Percentiles rank a stretch among this genome's conserved stretches.
These are phyloP conservation scores for Hylaea fasciaria DNA, from an alignment of 2,888 invertebrate genomes.

Conservation along the genomic window DNA sequence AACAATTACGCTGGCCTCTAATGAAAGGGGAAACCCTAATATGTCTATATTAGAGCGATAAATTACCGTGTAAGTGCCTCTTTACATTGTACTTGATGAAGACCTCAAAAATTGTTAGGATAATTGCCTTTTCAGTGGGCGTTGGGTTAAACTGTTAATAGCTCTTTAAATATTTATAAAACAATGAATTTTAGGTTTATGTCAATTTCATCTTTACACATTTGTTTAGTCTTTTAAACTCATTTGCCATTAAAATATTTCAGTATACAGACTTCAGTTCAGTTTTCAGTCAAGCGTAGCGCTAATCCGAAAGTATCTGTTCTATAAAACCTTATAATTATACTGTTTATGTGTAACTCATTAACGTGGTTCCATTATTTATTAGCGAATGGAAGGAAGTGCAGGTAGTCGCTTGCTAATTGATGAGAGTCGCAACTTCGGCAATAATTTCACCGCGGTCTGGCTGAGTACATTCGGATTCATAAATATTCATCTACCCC, in stretches of 20 bases:
- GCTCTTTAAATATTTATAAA: neutral
- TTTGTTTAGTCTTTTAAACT: too few species aligned
- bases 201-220: too few species aligned
- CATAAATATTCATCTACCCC: conserved; percentile 45
- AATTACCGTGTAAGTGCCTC: conserved; percentile 30
- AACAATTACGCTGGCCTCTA: conserved; percentile 44
- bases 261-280: too few species aligned
- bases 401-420: conserved; percentile 45
- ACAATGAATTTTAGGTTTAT: neutral
- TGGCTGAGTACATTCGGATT: conserved; percentile 41
- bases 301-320: too few species aligned
- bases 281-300: too few species aligned
- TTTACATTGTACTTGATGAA: conserved; percentile 32
- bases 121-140: conserved; percentile 1
- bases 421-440: conserved; percentile 50
- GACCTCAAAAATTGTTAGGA: conserved; percentile 21
- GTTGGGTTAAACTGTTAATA: conserved; percentile 13
- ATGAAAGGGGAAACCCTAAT: conserved; percentile 35
- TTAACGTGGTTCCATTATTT: conserved; percentile 33
- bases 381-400: conserved; percentile 37
- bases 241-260: too few species aligned
- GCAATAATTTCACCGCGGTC: conserved; percentile 49
- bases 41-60: conserved; percentile 34
- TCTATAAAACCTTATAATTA: too few species aligned
- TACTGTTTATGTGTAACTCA: neutral